A percentile compares a stretch with the other conserved stretches of the same genome.
Conservation (phyloP, 2,113 vertebrate species). For the Procapra przewalskii region DNA sequence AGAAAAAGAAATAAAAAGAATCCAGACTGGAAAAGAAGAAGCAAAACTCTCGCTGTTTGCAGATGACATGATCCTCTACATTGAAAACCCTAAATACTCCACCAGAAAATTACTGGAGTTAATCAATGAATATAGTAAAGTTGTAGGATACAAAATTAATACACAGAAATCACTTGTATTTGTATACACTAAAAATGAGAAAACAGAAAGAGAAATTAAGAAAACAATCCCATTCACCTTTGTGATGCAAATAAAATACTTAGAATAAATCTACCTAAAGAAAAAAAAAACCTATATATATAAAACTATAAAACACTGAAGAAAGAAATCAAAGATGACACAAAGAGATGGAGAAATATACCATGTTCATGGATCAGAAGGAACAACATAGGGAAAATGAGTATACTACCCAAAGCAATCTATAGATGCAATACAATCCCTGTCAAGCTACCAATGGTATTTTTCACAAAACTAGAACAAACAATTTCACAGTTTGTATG, state of each 20-base stretch:
- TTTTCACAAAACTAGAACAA: not conserved
- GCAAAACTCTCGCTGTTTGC: not conserved
- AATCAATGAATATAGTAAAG: not conserved
- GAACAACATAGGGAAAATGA: not conserved
- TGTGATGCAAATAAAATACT: not conserved
- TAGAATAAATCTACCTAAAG: not conserved
- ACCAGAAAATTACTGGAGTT: not conserved
- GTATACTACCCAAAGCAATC: not conserved
- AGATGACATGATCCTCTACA: not conserved
- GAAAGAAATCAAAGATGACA: not conserved
- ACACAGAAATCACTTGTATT: not conserved
- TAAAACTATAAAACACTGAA: not conserved
- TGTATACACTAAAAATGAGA: not conserved
- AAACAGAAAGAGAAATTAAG: not conserved
- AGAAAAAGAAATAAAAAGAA: not conserved
- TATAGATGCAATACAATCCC: not conserved
- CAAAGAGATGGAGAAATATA: not conserved
- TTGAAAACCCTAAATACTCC: not conserved
- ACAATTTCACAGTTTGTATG: not conserved
- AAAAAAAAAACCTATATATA: not conserved
- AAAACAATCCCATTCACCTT: not conserved
- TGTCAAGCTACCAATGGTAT: not conserved
- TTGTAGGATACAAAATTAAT: not conserved
- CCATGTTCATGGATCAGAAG: not conserved
- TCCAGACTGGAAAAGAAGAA: not conserved